Evolutionary conservation across 2,888 invertebrate species (phyloP), one percentile per base, ranked within the genome.

Genomic region (Sarcophaga subvicina): DNA sequence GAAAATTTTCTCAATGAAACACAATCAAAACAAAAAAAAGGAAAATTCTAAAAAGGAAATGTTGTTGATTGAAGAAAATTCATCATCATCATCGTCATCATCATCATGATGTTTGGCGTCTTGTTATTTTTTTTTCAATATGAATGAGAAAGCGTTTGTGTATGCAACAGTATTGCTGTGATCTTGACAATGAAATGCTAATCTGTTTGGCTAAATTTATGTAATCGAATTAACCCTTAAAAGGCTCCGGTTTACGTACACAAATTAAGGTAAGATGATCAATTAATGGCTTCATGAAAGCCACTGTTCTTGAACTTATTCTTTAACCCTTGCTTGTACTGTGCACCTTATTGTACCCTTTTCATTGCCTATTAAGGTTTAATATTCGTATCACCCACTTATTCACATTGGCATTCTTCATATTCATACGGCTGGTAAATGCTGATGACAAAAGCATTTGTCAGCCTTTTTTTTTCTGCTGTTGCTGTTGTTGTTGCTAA

Each of bases 131-230:
- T 54, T 17, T 4, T 14, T 5, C 4, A 54, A 54, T 17, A 14
- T 20, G 22, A 49, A 70, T 47, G n/a, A 27, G 20, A 22, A 37
- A 37, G 8, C 4, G 49, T 17, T 70, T 47, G 62, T 47, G 25
- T 20, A 37, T 37, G 3, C 37, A 2, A 6, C 37, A 8, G 17
- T 70, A 64, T 70, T 79, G 17, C 54, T 70, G 71, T 22, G 84
- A 84, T 76, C 79, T 87, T 87, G 84, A 79, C 87, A 81, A 84
- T 87, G 87, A 87, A 87, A 87, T 87, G 66, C 47, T 37, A 71
- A 49, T 84, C 59, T 54, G 47, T 59, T 70, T 45, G 45, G 60
- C 77, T 63, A 5, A 60, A 60, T 70, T 14, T 37, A 69, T 25
- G 37, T 37, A 59, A 27, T 71, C 72, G 22, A 76, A 76, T 84